Conservation (phyloP, 2,888 invertebrate species). For the Leucania comma region DNA sequence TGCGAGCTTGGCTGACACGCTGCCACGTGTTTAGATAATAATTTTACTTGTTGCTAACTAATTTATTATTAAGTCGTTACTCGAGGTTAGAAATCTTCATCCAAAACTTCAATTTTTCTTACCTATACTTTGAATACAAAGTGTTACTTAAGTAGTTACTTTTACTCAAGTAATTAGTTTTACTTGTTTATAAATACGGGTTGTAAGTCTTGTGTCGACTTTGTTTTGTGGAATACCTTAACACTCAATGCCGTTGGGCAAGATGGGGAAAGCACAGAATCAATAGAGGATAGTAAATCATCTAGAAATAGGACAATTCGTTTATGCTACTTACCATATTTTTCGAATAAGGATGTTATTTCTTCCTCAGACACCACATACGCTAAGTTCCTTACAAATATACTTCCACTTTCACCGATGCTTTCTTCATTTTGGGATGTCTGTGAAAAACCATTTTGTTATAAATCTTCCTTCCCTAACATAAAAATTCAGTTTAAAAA, state of each 20-base stretch:
- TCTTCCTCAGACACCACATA: constrained; percentile 61
- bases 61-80: too few species aligned
- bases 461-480: not conserved
- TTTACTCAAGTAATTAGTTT: too few species aligned
- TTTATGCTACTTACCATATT: constrained; percentile 92
- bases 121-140: too few species aligned
- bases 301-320: not conserved
- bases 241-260: not conserved
- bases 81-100: too few species aligned
- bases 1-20: too few species aligned
- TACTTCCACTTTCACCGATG: constrained; percentile 92
- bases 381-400: constrained; percentile 60
- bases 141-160: too few species aligned
- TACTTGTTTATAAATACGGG: too few species aligned
- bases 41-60: too few species aligned
- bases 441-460: constrained; percentile 63
- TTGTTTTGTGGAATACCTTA: not conserved
- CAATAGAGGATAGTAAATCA: not conserved
- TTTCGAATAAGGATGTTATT: constrained; percentile 94
- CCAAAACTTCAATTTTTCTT: too few species aligned
- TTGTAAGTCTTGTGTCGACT: not conserved
- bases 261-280: not conserved
- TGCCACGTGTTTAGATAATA: too few species aligned
- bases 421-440: constrained; percentile 93
- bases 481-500: too few species aligned